Conservation (phyloP, 1,140 invertebrate genomes). For the Caenorhabditis briggsae region DNA sequence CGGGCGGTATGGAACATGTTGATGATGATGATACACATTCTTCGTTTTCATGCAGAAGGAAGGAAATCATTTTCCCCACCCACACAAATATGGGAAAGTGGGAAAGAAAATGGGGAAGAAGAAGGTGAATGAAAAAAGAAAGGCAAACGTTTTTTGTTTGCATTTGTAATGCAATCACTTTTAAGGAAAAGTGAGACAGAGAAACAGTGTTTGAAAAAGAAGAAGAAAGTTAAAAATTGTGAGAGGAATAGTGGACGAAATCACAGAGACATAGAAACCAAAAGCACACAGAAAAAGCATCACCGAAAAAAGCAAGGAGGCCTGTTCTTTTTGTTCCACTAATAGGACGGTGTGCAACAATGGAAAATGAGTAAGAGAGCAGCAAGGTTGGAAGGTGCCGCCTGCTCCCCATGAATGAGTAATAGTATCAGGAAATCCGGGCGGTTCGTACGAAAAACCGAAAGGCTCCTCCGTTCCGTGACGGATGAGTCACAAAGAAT, state of each 20-base stretch:
- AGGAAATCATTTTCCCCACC: background rate
- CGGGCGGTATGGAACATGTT: slow-evolving; percentile 9
- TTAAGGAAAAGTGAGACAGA: slow-evolving; percentile 42
- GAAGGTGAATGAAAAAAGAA: slow-evolving; percentile 32
- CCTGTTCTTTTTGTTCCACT: background rate
- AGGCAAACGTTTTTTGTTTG: slow-evolving; percentile 49
- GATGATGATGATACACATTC: slow-evolving; percentile 40
- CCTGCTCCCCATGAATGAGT: slow-evolving; percentile 44
- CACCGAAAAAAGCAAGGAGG: background rate
- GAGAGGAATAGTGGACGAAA: background rate
- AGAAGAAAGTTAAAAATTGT: background rate
- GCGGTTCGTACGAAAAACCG: background rate
- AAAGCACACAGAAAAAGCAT: slow-evolving; percentile 21
- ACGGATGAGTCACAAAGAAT: slow-evolving; percentile 49
- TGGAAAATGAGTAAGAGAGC: background rate
- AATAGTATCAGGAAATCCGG: slow-evolving; percentile 18
- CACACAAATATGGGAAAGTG: background rate
- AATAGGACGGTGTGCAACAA: background rate
- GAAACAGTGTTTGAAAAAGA: slow-evolving; percentile 15
- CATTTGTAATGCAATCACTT: slow-evolving; percentile 54
- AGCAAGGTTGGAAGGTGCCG: slow-evolving; percentile 11
- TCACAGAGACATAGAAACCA: slow-evolving; percentile 14
- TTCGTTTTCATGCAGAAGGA: background rate
- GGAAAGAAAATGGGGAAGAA: background rate
- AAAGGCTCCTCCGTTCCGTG: slow-evolving; percentile 34